Conservation (phyloP, 2,888 invertebrate genomes). For the Drosophila putrida region DNA sequence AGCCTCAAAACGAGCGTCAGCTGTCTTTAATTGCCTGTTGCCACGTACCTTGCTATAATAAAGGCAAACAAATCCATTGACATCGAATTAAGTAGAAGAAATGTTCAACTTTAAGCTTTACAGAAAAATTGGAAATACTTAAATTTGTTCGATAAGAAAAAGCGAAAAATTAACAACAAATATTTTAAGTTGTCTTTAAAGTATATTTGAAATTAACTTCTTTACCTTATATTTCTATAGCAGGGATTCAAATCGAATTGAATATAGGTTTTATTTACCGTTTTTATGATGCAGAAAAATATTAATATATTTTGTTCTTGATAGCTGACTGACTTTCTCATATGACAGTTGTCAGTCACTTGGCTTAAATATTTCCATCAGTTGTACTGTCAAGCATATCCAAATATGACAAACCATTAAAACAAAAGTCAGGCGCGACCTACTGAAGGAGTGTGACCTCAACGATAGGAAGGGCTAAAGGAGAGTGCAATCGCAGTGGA, state of each 20-base stretch:
- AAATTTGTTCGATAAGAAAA: neutral
- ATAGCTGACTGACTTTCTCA: conserved; percentile 1
- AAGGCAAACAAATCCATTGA: conserved; percentile 39
- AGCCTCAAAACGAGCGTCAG: conserved; percentile 65
- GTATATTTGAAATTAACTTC: too few relatives aligned
- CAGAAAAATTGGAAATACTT: neutral
- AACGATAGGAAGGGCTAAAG: neutral
- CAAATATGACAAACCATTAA: conserved; percentile 66
- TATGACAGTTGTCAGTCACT: conserved; percentile 11
- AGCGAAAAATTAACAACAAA: neutral
- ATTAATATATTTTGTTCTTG: neutral
- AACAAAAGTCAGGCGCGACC: conserved; percentile 62
- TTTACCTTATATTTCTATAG: too few relatives aligned
- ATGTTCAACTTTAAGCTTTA: neutral
- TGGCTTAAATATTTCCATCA: conserved; percentile 34
- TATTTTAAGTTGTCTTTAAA: neutral
- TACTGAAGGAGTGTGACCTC: conserved; percentile 35
- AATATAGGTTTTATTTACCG: too few relatives aligned
- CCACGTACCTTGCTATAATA: conserved; percentile 56
- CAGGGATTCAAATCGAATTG: too few relatives aligned
- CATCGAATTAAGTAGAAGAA: conserved; percentile 33
- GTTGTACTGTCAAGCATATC: conserved; percentile 39
- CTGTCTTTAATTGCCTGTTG: conserved; percentile 69
- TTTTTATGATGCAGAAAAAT: too few relatives aligned
- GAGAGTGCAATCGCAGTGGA: neutral